phyloP scores from a whole-genome alignment of 2,888 invertebrate species.

The Polyommatus iphigenia region DNA sequence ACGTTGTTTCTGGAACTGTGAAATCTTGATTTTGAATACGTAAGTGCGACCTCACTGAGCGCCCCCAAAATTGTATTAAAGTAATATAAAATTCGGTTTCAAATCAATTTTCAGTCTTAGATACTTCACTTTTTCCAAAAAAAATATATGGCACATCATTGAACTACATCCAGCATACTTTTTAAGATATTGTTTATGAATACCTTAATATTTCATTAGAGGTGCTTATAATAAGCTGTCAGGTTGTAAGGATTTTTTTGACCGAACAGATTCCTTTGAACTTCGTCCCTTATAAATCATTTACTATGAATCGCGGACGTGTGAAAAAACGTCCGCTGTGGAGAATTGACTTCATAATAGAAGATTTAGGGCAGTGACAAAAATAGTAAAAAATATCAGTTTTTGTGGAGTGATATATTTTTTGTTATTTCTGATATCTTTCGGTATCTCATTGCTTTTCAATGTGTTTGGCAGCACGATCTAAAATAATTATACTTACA shows the following conservation, averaged over 20 bases:
- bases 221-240: neutral
- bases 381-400: neutral
- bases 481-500: neutral
- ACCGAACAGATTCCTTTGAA: neutral
- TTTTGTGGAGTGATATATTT: neutral
- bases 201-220: constrained; percentile 13
- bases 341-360: neutral
- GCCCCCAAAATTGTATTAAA: neutral
- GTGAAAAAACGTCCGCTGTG: constrained; percentile 4
- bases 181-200: neutral
- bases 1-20: constrained; percentile 3
- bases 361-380: constrained; percentile 17
- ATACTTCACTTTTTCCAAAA: no score
- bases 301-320: constrained; percentile 10
- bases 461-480: neutral
- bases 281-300: constrained; percentile 13
- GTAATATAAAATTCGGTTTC: neutral
- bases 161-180: no score
- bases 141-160: no score
- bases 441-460: neutral
- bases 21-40: constrained; percentile 9
- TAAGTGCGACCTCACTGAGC: neutral
- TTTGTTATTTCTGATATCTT: neutral
- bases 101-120: neutral
- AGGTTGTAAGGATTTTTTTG: constrained; percentile 6